Percentiles rank a stretch among this genome's conserved stretches.
Evolutionary conservation across 2,113 vertebrate species (phyloP).

Genomic region (human): GRCh38 chr5:177364501-177365000

Average conservation of each 20-base stretch:
- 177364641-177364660: neutral
- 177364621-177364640: neutral
- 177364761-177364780: neutral
- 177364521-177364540: neutral
- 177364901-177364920: neutral
- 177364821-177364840: neutral
- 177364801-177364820: neutral
- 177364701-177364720: neutral
- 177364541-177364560: too few species aligned
- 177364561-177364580: neutral
- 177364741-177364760: conserved; percentile 24
- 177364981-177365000: neutral
- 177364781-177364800: conserved; percentile 30
- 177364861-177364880: neutral
- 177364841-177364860: neutral
- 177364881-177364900: neutral
- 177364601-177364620: neutral
- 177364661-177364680: neutral
- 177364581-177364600: neutral
- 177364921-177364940: neutral
- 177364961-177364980: neutral
- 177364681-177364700: neutral
- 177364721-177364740: neutral
- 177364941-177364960: neutral
- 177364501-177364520: neutral